A percentile compares a stretch with the other conserved stretches of the same genome.
Evolutionary conservation across 2,888 invertebrate genomes (phyloP).

Genomic region (Lepeophtheirus nordmannii): DNA sequence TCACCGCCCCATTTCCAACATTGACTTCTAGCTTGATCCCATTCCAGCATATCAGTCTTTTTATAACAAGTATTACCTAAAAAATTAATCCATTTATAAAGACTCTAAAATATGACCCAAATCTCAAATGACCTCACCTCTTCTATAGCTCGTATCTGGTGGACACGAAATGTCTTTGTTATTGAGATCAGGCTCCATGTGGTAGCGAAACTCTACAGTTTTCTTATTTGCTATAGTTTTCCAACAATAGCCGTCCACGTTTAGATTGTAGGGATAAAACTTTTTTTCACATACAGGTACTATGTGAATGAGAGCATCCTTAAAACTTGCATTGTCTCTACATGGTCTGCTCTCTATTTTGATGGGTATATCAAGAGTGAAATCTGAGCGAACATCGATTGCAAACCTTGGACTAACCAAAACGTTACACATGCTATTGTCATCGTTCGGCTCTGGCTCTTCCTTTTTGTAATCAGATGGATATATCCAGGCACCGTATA

Average conservation of each 20-base stretch:
- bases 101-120: not conserved
- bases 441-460: no score
- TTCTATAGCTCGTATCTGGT: not conserved
- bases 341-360: no score
- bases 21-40: slow-evolving; percentile 3
- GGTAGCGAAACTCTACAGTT: slow-evolving; percentile 5
- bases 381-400: no score
- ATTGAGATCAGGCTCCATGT: not conserved
- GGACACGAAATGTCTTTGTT: not conserved
- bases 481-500: no score
- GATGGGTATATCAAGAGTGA: no score
- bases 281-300: not conserved
- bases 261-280: not conserved
- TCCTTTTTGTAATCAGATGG: no score
- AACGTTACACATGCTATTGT: no score
- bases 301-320: no score
- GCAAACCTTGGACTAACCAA: no score
- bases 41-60: not conserved
- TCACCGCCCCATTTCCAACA: slow-evolving; percentile 20
- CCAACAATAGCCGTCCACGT: not conserved
- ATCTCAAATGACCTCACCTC: not conserved
- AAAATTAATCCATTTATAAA: not conserved
- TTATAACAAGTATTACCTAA: slow-evolving; percentile 17
- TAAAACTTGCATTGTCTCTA: no score
- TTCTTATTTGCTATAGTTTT: not conserved